Conservation (phyloP, 2,888 invertebrate genomes). For the Hedychridium roseum region DNA sequence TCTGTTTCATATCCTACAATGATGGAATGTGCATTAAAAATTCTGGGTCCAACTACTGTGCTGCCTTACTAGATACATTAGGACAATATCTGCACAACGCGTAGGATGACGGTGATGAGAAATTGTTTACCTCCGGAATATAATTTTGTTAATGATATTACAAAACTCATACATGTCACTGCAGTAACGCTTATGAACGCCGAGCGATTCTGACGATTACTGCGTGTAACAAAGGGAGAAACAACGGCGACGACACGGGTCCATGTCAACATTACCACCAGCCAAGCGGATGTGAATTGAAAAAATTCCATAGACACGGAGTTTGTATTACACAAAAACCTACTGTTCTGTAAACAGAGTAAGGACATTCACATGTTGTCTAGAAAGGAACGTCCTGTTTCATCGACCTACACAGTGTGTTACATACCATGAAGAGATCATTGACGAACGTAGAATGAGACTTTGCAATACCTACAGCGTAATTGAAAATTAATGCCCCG, state of each 20-base stretch:
- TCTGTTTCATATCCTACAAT: conserved; percentile 59
- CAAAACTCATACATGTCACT: conserved; percentile 40
- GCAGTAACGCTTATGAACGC: conserved; percentile 36
- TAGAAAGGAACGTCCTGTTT: neutral
- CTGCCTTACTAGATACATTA: too few species aligned
- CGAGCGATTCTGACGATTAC: conserved; percentile 35
- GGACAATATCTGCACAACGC: too few species aligned
- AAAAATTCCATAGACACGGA: conserved; percentile 53
- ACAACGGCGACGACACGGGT: conserved; percentile 51
- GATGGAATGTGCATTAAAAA: neutral
- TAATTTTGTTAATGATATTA: conserved; percentile 54
- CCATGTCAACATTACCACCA: conserved; percentile 59
- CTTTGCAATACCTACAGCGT: conserved; percentile 54
- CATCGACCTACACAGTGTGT: conserved; percentile 1
- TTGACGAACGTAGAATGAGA: conserved; percentile 49
- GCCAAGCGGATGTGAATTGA: conserved; percentile 59
- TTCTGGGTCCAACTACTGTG: too few species aligned
- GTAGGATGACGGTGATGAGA: too few species aligned
- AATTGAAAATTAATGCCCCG: conserved; percentile 57
- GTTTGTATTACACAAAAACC: conserved; percentile 46
- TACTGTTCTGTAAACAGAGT: conserved; percentile 51
- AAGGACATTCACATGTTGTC: too few species aligned
- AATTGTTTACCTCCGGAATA: conserved; percentile 50
- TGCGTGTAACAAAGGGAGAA: conserved; percentile 43
- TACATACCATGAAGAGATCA: conserved; percentile 53